Percentiles rank a stretch among this genome's conserved stretches.
Conservation (phyloP, 2,113 vertebrate genomes). For the Lampris megalopsis region DNA sequence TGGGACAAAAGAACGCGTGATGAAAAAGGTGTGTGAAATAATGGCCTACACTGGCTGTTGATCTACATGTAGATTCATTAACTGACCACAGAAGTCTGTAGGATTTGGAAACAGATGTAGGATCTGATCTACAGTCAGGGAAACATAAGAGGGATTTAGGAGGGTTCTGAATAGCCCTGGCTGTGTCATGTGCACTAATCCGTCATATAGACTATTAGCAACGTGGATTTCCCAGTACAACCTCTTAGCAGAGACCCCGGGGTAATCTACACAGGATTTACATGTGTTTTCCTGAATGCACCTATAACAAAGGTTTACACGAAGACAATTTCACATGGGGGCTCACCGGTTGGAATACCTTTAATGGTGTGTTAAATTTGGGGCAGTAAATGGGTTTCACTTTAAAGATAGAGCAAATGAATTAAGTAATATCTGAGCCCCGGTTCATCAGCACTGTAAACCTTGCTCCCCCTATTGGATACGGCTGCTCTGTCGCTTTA, state of each 20-base stretch:
- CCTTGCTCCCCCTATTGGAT: constrained; percentile 27
- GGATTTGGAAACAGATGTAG: constrained; percentile 53
- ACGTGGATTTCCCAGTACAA: constrained; percentile 64
- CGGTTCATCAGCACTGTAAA: constrained; percentile 47
- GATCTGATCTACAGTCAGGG: constrained; percentile 47
- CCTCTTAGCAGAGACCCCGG: constrained; percentile 37
- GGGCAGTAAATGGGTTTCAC: constrained; percentile 20
- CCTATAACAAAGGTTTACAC: constrained; percentile 53
- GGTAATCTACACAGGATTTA: constrained; percentile 74
- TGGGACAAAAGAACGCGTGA: constrained; percentile 24
- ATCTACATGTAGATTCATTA: constrained; percentile 68
- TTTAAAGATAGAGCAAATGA: constrained; percentile 60
- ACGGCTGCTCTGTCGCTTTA: constrained; percentile 24
- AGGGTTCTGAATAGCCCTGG: constrained; percentile 49
- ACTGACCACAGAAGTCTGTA: constrained; percentile 53
- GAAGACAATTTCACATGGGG: constrained; percentile 36
- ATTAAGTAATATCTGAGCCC: constrained; percentile 56
- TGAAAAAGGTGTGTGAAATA: constrained; percentile 29
- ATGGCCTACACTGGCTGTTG: constrained; percentile 50
- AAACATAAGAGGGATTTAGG: constrained; percentile 34
- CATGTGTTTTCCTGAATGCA: constrained; percentile 73
- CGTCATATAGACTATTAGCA: constrained; percentile 45
- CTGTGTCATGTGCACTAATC: constrained; percentile 64
- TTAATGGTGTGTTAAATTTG: constrained; percentile 59
- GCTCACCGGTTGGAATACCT: constrained; percentile 59